phyloP scores from a whole-genome alignment of 2,113 vertebrate species.

The Thinocorus orbignyianus region DNA sequence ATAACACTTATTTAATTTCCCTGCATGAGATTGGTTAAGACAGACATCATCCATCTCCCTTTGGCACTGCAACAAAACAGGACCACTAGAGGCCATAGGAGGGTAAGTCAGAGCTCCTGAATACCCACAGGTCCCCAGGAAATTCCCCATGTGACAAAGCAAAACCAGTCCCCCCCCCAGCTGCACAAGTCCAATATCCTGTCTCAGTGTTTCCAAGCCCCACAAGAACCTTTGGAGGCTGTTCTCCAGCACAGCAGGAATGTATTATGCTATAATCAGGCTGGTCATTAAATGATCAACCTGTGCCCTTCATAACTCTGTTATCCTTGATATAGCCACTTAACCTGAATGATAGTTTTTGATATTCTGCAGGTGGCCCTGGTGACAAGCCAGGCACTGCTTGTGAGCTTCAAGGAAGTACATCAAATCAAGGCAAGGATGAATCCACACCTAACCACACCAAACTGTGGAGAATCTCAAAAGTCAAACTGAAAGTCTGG shows the following conservation, averaged over 20 bases:
- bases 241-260: background rate
- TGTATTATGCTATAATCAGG: background rate
- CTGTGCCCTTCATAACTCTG: background rate
- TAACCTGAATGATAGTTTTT: background rate
- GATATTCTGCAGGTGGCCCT: background rate
- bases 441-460: background rate
- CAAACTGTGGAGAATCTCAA: accelerated
- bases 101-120: background rate
- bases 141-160: background rate
- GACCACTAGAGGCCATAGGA: background rate
- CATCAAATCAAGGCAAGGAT: background rate
- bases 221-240: accelerated
- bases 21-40: background rate
- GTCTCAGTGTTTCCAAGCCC: background rate
- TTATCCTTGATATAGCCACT: background rate
- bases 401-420: background rate
- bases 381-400: accelerated
- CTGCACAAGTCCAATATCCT: too few relatives aligned
- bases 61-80: background rate
- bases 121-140: background rate
- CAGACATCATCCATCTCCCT: background rate
- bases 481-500: background rate
- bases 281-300: background rate
- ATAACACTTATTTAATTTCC: background rate
- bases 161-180: background rate